phyloP scores from a whole-genome alignment of 2,797 vertebrate genomes.

The Morus bassanus region DNA sequence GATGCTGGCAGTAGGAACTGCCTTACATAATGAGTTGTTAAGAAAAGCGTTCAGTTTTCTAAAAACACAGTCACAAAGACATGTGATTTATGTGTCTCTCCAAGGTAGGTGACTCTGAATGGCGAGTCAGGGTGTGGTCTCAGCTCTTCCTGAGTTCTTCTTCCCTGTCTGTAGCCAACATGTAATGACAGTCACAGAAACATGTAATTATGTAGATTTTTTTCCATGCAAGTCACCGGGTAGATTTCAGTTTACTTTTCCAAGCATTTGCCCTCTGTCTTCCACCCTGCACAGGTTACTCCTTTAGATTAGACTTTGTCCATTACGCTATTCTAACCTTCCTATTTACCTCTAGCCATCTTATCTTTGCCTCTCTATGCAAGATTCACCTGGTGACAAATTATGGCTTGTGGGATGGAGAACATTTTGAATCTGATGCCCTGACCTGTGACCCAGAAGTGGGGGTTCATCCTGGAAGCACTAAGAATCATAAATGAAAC shows the following conservation, averaged over 20 bases:
- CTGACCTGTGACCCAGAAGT: not conserved
- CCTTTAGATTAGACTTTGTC: not conserved
- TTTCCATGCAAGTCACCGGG: constrained; percentile 27
- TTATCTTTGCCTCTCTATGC: not conserved
- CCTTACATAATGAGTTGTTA: constrained; percentile 53
- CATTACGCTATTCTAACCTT: not conserved
- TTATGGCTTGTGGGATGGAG: not conserved
- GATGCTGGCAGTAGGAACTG: constrained; percentile 37
- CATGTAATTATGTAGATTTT: constrained; percentile 23
- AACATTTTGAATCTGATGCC: not conserved
- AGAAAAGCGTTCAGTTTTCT: constrained; percentile 31
- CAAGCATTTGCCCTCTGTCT: not conserved
- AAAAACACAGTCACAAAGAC: not conserved
- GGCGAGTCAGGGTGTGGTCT: constrained; percentile 6
- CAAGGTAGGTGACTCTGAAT: constrained; percentile 15
- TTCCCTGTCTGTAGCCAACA: not conserved
- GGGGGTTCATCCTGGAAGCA: not conserved
- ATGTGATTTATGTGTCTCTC: not conserved
- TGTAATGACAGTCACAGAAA: not conserved
- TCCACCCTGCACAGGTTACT: not conserved
- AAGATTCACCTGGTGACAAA: not conserved
- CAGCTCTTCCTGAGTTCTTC: not conserved
- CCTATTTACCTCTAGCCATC: not conserved
- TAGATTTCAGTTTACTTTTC: constrained; percentile 32
- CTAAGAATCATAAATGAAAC: not conserved